Percentiles rank a stretch among this genome's conserved stretches.
Evolutionary conservation across 1,140 invertebrate genomes (phyloP).

Genomic region (Nephila pilipes): DNA sequence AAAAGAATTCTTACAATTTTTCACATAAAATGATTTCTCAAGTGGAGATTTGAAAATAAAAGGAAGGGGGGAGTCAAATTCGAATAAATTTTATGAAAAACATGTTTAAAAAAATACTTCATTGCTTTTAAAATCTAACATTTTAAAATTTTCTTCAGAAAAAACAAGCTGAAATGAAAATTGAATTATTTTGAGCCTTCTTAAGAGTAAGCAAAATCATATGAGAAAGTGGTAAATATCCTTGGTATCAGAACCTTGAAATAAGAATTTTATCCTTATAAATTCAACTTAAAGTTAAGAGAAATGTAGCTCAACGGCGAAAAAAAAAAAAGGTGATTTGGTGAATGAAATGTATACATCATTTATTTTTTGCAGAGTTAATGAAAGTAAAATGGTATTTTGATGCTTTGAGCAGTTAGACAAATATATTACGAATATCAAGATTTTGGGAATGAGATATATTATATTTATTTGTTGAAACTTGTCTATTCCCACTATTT

Average conservation of each 20-base stretch:
- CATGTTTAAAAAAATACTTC: too few relatives aligned
- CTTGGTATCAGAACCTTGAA: background rate
- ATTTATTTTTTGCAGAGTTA: background rate
- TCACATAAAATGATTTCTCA: too few relatives aligned
- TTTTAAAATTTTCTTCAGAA: too few relatives aligned
- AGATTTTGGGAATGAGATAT: conserved; percentile 49
- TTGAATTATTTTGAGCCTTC: too few relatives aligned
- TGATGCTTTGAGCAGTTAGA: background rate
- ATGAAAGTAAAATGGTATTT: background rate
- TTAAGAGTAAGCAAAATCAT: background rate
- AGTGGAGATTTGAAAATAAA: too few relatives aligned
- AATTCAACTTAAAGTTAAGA: background rate
- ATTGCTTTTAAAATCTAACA: too few relatives aligned
- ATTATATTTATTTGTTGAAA: conserved; percentile 46
- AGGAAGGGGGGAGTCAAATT: too few relatives aligned
- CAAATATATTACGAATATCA: conserved; percentile 61
- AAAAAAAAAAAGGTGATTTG: background rate
- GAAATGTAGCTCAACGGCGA: background rate
- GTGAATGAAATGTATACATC: background rate
- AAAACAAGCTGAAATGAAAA: too few relatives aligned
- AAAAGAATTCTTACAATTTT: too few relatives aligned
- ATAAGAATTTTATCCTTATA: background rate
- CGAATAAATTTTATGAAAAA: too few relatives aligned
- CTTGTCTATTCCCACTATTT: conserved; percentile 1
- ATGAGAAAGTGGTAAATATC: background rate